Evolutionary conservation across 2,113 vertebrate genomes (phyloP), one percentile per base, ranked within the genome.

Genomic region (Oreochromis niloticus): DNA sequence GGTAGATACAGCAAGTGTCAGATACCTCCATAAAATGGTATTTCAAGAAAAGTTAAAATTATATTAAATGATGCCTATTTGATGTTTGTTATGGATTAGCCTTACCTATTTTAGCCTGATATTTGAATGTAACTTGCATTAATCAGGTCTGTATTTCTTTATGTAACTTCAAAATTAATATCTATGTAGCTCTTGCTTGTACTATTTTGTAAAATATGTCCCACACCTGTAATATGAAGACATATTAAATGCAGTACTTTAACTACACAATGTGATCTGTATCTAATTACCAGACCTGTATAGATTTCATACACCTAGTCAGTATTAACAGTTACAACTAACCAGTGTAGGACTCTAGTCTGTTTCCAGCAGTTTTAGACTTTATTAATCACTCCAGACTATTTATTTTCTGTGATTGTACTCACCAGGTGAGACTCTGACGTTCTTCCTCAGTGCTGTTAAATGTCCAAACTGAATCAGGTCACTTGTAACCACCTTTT

Each of bases 381-480:
- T 50, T 50, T 50, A 2, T 50, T 50, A 17, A 50, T 50, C 48
- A 19, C 48, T 8, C 19, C 48, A 50, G 48, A 50, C 48, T 50
- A 17, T 19, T 50, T 12, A 41, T 55, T 55, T 55, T 55, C 52
- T 22, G 52, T 1, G n/a, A 24, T 56, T 24, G n/a, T 3, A 0
- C 54, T 55, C 54, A 55, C n/a, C 54, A 55, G n/a, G n/a, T 55
- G 54, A 55, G n/a, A 55, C 54, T 22, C 52, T 55, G n/a, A 55
- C 0, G 5, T 55, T 55, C 39, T 55, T 55, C 11, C 52, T 55
- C 52, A 12, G 52, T 22, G n/a, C 52, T 55, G 52, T 22, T 55
- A 22, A 22, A 22, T 55, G 0, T 55, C n/a, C 54, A 22, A 6
- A 22, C 54, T 55, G 52, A 55, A 55, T 55, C 52, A 22, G 52